Evolutionary conservation across 2,113 vertebrate genomes (phyloP).

Genomic region (Azemiops feae): DNA sequence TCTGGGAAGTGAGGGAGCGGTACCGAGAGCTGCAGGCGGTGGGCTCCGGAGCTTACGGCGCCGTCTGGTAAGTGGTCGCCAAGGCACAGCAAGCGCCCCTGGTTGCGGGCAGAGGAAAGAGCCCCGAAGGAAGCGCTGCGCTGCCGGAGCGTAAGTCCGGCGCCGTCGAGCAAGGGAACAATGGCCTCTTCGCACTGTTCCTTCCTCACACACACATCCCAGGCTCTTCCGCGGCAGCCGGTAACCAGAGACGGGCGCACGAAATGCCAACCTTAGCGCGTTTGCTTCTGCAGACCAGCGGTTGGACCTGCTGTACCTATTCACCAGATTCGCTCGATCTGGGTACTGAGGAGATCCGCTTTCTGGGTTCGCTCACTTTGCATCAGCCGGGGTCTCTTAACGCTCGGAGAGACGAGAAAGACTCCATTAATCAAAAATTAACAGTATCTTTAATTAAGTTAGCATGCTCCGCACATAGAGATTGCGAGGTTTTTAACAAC

Average conservation of each 20-base stretch:
- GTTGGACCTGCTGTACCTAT: neutral
- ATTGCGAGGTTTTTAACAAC: neutral
- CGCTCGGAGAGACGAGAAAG: neutral
- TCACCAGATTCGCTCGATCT: neutral
- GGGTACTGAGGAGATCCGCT: neutral
- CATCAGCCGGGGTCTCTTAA: neutral
- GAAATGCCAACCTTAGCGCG: neutral
- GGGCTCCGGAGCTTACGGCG: conserved; percentile 90
- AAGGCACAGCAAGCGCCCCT: no score
- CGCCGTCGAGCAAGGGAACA: neutral
- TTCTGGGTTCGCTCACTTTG: neutral
- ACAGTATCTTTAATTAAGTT: neutral
- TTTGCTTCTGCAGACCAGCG: neutral
- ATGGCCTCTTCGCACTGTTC: no score
- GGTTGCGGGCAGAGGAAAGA: neutral
- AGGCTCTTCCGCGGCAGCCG: neutral
- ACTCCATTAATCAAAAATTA: neutral
- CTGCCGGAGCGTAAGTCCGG: no score
- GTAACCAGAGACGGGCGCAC: neutral
- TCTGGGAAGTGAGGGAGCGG: conserved; percentile 86
- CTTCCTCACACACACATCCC: neutral
- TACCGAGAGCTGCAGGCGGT: conserved; percentile 86
- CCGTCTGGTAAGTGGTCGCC: conserved; percentile 82
- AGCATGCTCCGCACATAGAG: neutral
- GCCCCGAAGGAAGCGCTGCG: neutral